Evolutionary conservation across 2,888 invertebrate genomes (phyloP).

Genomic region (Zele albiditarsus): DNA sequence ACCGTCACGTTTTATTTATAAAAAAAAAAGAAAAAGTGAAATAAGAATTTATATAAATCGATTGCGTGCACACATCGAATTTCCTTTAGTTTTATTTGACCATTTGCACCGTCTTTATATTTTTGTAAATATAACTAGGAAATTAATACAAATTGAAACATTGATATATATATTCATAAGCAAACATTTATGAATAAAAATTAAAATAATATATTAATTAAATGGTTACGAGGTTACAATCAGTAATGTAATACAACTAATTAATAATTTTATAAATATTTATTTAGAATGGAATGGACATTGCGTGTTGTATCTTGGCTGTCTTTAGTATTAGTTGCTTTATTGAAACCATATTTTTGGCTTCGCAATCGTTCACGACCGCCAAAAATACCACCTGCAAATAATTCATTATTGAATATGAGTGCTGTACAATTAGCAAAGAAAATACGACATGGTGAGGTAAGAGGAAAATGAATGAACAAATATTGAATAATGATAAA

Average conservation of each 20-base stretch:
- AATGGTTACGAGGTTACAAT: no score
- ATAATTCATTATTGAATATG: conserved; percentile 58
- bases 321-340: conserved; percentile 23
- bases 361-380: conserved; percentile 42
- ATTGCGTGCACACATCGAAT: background rate
- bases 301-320: conserved; percentile 46
- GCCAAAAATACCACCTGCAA: conserved; percentile 54
- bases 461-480: conserved; percentile 47
- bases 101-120: background rate
- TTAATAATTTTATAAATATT: background rate
- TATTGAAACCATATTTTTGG: conserved; percentile 42
- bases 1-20: conserved; percentile 31
- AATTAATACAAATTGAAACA: no score
- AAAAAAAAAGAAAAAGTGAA: background rate
- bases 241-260: background rate
- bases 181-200: background rate
- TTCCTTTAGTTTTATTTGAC: background rate
- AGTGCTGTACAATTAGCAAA: conserved; percentile 62
- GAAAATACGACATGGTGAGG: conserved; percentile 63
- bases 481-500: background rate
- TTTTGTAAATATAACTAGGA: no score
- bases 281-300: conserved; percentile 46
- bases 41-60: background rate
- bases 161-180: background rate
- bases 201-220: no score